These are phyloP conservation scores for Bunonema sp. DNA, from an alignment of 2,888 invertebrate genomes.

Conservation along the genomic window DNA sequence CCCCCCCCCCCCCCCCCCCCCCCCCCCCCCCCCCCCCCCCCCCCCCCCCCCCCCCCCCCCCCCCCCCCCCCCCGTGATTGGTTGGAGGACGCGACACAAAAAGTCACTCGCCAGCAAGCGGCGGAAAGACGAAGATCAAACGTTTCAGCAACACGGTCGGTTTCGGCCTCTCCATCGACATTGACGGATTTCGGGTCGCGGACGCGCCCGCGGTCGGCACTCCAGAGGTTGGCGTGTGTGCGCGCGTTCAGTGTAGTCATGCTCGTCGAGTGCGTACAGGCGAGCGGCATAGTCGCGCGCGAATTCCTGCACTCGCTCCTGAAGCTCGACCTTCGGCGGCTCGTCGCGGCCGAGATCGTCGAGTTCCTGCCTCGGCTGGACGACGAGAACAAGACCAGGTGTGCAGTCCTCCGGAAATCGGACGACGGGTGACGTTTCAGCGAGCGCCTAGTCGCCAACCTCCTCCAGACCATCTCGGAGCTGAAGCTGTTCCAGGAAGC, in stretches of 20 bases:
- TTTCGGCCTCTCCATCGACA: constrained; percentile 29
- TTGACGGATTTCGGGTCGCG: constrained; percentile 29
- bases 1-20: too few species aligned
- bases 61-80: too few species aligned
- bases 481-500: constrained; percentile 19
- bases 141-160: constrained; percentile 19
- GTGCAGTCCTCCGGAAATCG: neutral
- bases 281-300: constrained; percentile 26
- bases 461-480: constrained; percentile 26
- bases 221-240: constrained; percentile 17
- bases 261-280: too few species aligned
- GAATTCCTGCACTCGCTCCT: constrained; percentile 29
- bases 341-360: constrained; percentile 30
- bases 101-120: neutral
- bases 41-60: too few species aligned
- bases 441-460: constrained; percentile 22
- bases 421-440: constrained; percentile 8
- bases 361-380: constrained; percentile 29
- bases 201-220: constrained; percentile 34
- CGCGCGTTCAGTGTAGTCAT: too few species aligned
- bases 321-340: constrained; percentile 18
- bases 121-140: neutral
- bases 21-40: too few species aligned
- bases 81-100: neutral
- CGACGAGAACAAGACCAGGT: constrained; percentile 18